A percentile compares a stretch with the other conserved stretches of the same genome.
Evolutionary conservation across 1,140 invertebrate species (phyloP).

Genomic region (Trachymyrmex cornetzi): DNA sequence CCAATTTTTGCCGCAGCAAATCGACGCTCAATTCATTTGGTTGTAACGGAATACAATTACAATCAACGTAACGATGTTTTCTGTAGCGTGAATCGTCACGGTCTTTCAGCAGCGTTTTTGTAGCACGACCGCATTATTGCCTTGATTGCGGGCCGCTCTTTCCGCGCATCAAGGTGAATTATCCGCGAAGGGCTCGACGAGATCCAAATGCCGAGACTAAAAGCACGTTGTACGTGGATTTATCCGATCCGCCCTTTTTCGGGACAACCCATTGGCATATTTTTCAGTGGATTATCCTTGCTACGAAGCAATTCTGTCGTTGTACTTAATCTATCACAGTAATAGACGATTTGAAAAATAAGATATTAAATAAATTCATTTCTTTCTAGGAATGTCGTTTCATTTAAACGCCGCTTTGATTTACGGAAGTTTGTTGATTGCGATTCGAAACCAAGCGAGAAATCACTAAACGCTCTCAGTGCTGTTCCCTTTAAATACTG

Average conservation of each 20-base stretch:
- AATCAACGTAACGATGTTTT: constrained; percentile 77
- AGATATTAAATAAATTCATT: constrained; percentile 9
- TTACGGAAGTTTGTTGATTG: constrained; percentile 9
- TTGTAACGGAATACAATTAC: constrained; percentile 68
- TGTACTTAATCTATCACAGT: background rate
- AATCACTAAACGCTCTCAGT: background rate
- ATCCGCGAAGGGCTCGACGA: constrained; percentile 15
- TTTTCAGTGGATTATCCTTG: constrained; percentile 1
- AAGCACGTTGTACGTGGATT: constrained; percentile 10
- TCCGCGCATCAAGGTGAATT: constrained; percentile 43
- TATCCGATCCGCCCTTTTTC: constrained; percentile 28
- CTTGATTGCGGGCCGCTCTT: constrained; percentile 64
- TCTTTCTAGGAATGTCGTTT: background rate
- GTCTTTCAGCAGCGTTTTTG: constrained; percentile 54
- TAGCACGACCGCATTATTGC: constrained; percentile 61
- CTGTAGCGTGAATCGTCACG: constrained; percentile 24
- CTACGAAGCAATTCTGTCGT: background rate
- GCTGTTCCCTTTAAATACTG: background rate
- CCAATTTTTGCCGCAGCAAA: constrained; percentile 37
- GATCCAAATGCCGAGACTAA: background rate
- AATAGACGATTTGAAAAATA: constrained; percentile 17
- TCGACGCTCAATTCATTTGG: constrained; percentile 63
- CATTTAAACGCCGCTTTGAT: background rate
- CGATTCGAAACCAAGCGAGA: background rate
- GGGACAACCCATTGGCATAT: constrained; percentile 11